Conservation (phyloP, 2,888 invertebrate genomes). For the Endotricha flammealis region DNA sequence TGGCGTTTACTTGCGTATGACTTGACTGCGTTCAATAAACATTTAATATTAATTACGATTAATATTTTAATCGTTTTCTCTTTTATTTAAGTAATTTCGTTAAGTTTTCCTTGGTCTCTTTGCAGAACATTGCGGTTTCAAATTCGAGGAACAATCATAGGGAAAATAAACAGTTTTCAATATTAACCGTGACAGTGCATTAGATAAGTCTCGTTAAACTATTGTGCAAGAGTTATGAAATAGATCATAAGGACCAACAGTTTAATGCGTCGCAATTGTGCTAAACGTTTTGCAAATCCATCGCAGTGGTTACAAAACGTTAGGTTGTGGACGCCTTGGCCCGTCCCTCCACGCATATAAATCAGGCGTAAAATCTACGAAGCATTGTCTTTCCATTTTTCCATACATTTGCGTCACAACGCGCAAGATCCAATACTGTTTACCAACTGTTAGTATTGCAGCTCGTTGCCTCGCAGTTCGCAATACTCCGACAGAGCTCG, state of each 20-base stretch:
- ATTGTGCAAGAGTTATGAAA: conserved; percentile 68
- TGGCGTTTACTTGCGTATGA: conserved; percentile 44
- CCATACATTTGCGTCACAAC: conserved; percentile 52
- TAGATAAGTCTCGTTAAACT: conserved; percentile 49
- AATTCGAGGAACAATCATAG: background rate
- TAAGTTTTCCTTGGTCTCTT: background rate
- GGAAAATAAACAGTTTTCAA: conserved; percentile 14
- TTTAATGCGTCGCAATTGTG: conserved; percentile 48
- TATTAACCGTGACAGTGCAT: conserved; percentile 30
- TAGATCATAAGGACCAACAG: conserved; percentile 54
- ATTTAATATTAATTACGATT: conserved; percentile 7
- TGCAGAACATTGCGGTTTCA: background rate
- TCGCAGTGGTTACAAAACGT: conserved; percentile 53
- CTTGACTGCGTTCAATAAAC: conserved; percentile 21
- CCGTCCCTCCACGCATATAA: conserved; percentile 42
- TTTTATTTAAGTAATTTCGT: background rate
- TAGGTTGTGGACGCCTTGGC: conserved; percentile 36
- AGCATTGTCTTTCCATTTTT: conserved; percentile 50
- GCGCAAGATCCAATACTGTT: conserved; percentile 58
- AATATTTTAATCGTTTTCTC: conserved; percentile 1
- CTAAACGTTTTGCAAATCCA: conserved; percentile 52
- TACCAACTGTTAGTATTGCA: conserved; percentile 63
- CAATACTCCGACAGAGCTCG: conserved; percentile 49
- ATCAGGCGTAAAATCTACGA: conserved; percentile 35
- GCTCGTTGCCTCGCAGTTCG: conserved; percentile 50